phyloP scores from a whole-genome alignment of 2,113 vertebrate species.

The Brachypodius melanocephalos region DNA sequence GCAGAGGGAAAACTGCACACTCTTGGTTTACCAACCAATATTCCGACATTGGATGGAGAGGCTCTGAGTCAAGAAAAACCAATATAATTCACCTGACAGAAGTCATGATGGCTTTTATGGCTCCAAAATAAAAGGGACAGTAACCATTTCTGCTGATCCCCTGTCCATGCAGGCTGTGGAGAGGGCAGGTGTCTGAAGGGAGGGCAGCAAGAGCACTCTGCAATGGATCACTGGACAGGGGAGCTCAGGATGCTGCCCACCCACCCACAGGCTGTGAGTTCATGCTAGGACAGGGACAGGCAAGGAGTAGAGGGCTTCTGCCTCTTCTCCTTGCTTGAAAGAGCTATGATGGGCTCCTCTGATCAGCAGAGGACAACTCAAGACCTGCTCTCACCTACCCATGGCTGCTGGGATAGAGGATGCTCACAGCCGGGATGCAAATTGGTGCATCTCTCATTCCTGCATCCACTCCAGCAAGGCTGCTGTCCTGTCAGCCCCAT shows the following conservation, averaged over 20 bases:
- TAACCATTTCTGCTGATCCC: not conserved
- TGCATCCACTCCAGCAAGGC: rapidly evolving
- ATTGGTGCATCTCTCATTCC: not conserved
- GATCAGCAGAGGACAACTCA: not conserved
- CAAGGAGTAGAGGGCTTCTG: not conserved
- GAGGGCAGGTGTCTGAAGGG: not conserved
- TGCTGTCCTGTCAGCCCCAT: too few species aligned
- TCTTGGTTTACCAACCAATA: not conserved
- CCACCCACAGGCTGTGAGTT: not conserved
- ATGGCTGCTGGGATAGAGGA: not conserved
- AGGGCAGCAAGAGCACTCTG: not conserved
- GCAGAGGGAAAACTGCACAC: not conserved
- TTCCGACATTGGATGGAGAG: not conserved
- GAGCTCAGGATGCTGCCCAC: not conserved
- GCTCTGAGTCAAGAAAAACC: not conserved
- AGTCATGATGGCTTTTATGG: not conserved
- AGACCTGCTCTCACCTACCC: not conserved
- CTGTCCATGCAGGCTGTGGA: not conserved
- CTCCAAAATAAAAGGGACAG: not conserved
- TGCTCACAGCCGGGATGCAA: not conserved
- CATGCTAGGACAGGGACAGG: not conserved
- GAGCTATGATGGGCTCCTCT: not conserved
- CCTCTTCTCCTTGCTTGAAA: not conserved
- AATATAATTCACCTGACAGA: not conserved
- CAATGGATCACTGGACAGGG: rapidly evolving